Evolutionary conservation across 2,888 invertebrate species (phyloP).

Genomic region (Temnothorax ravouxi): DNA sequence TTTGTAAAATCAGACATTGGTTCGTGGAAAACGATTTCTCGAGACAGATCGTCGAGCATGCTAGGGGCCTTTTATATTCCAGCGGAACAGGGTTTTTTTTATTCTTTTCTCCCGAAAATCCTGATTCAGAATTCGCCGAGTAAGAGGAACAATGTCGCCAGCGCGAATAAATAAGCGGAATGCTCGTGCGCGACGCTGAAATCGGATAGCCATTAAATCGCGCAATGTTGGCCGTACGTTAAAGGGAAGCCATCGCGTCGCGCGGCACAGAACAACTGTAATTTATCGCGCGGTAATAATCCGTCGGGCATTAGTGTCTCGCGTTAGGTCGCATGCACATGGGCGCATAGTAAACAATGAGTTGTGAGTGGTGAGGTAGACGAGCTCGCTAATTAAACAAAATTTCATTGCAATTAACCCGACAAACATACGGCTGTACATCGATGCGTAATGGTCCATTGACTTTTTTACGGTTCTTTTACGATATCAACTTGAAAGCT

Average conservation of each 20-base stretch:
- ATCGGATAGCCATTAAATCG: slow-evolving; percentile 48
- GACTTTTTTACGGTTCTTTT: neutral
- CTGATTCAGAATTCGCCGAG: neutral
- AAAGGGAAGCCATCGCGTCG: slow-evolving; percentile 47
- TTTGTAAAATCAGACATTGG: neutral
- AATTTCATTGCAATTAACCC: slow-evolving; percentile 31
- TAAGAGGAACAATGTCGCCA: slow-evolving; percentile 22
- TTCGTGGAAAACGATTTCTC: neutral
- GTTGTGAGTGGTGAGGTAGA: slow-evolving; percentile 27
- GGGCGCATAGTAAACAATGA: slow-evolving; percentile 43
- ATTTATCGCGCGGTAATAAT: slow-evolving; percentile 61
- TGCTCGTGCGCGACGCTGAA: slow-evolving; percentile 22
- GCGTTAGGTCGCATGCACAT: slow-evolving; percentile 34
- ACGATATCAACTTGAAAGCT: neutral
- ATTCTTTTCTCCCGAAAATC: neutral
- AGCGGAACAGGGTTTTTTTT: neutral
- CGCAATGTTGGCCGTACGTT: slow-evolving; percentile 26
- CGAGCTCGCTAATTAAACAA: slow-evolving; percentile 48
- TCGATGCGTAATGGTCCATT: neutral
- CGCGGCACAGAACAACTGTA: slow-evolving; percentile 51
- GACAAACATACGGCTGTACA: neutral
- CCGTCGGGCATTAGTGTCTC: slow-evolving; percentile 51
- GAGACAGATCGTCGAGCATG: neutral
- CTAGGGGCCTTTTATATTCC: neutral
- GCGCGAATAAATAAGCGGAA: slow-evolving; percentile 40